Evolutionary conservation across 2,113 vertebrate species (phyloP).

Genomic region (Hipposideros armiger): DNA sequence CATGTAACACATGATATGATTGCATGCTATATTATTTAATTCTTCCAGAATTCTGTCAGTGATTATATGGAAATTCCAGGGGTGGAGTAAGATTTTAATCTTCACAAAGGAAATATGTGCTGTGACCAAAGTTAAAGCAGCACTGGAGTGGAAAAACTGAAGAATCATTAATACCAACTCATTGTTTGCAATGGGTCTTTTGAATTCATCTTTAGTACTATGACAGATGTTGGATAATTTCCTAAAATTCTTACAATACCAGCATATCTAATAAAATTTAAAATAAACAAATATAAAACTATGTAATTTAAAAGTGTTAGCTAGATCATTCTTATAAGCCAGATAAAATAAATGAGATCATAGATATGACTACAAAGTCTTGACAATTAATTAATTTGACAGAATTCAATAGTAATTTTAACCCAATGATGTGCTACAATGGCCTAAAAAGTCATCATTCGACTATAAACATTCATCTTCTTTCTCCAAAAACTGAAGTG

Average conservation of each 20-base stretch:
- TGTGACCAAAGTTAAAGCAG: not conserved
- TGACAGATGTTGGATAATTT: not conserved
- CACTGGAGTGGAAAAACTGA: not conserved
- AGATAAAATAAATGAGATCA: not conserved
- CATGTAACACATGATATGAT: rapidly evolving
- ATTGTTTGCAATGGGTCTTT: not conserved
- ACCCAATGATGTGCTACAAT: not conserved
- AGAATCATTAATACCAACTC: not conserved
- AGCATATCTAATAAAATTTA: not conserved
- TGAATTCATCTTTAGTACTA: not conserved
- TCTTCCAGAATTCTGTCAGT: not conserved
- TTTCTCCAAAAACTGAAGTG: not conserved
- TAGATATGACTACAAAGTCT: not conserved
- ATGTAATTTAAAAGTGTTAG: not conserved
- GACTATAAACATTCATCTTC: not conserved
- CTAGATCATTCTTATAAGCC: not conserved
- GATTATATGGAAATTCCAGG: constrained; percentile 35
- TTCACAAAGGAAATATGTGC: constrained; percentile 17
- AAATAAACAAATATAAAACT: not conserved
- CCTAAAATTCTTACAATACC: not conserved
- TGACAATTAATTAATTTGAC: not conserved
- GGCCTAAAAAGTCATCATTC: not conserved
- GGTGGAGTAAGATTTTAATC: constrained; percentile 30
- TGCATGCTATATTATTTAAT: not conserved
- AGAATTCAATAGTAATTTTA: constrained; percentile 20